Base-by-base conservation (phyloP, 2,888 invertebrate genomes). In the Julus scandinavius region DNA sequence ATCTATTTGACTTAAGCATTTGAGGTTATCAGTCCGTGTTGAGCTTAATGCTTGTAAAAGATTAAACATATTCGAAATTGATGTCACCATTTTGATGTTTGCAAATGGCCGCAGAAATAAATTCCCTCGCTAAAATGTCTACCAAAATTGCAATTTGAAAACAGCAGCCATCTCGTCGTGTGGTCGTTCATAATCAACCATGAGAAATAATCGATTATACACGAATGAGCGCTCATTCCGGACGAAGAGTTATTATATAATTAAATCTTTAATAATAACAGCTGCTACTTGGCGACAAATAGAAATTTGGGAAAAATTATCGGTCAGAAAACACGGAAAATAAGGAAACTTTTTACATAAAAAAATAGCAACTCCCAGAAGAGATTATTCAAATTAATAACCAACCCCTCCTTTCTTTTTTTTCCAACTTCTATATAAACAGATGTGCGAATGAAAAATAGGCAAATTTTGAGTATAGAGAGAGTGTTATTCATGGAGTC, bases 31-130 rank as follows among this genome's bases (percentile, higher is more conserved):
- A 63, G 63, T 17, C 63, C 63, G n/a, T 63, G 63, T 6, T n/a
- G n/a, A 63, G 63, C 63, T 63, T 63, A 63, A 63, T 63, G 63
- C 63, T 63, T 2, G 63, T n/a, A 63, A 45, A 63, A 63, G 63
- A 63, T 63, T 63, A 63, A 63, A 63, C 63, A 63, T 63, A 63
- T 63, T 63, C 20, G 63, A 63, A 63, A 63, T 63, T 63, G 63
- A 63, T 63, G 63, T 63, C 63, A 63, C 63, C n/a, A n/a, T 63
- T 63, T n/a, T 63, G 63, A 63, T 63, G 63, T 63, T 63, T 63
- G 63, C 63, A 63, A 63, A 63, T 63, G 63, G 63, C 63, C 63
- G 63, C 63, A n/a, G 63, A 63, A 63, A 63, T 63, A n/a, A 63
- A 63, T 63, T 63, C 63, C n/a, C 63, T 63, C 63, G 63, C 63